These are phyloP conservation scores for Rattus rattus DNA, from an alignment of 2,113 vertebrate species.

Conservation along the genomic window DNA sequence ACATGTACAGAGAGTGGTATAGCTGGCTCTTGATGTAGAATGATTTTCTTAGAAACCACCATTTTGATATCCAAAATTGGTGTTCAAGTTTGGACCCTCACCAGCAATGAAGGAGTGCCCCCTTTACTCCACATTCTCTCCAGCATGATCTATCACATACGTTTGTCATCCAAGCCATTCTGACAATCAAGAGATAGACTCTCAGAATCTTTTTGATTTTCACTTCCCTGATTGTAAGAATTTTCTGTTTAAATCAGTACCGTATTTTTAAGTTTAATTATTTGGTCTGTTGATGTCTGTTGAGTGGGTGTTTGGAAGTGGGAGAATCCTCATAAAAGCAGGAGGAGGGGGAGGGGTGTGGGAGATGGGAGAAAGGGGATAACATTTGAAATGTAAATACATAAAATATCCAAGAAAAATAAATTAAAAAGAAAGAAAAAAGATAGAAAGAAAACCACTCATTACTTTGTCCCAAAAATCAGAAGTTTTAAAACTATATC, in stretches of 20 bases:
- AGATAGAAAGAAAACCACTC: not conserved
- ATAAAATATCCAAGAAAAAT: too few relatives aligned
- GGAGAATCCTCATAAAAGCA: too few relatives aligned
- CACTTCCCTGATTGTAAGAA: not conserved
- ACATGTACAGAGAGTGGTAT: not conserved
- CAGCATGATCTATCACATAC: not conserved
- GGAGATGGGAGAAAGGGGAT: too few relatives aligned
- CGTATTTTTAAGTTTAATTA: not conserved
- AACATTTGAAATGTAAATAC: too few relatives aligned
- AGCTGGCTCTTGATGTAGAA: not conserved
- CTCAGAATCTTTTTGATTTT: not conserved
- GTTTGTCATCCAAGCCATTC: not conserved
- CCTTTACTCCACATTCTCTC: not conserved
- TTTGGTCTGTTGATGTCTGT: not conserved
- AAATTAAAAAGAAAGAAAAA: too few relatives aligned
- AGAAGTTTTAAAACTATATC: not conserved
- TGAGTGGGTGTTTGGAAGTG: too few relatives aligned
- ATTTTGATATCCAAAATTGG: not conserved
- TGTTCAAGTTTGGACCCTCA: not conserved
- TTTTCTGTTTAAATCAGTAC: not conserved
- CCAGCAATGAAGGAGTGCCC: not conserved
- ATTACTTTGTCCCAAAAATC: slow-evolving; percentile 9
- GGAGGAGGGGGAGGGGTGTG: too few relatives aligned
- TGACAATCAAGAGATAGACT: not conserved
- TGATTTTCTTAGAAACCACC: not conserved